Evolutionary conservation across 2,113 vertebrate genomes (phyloP).

Genomic region (Hemibagrus wyckioides): DNA sequence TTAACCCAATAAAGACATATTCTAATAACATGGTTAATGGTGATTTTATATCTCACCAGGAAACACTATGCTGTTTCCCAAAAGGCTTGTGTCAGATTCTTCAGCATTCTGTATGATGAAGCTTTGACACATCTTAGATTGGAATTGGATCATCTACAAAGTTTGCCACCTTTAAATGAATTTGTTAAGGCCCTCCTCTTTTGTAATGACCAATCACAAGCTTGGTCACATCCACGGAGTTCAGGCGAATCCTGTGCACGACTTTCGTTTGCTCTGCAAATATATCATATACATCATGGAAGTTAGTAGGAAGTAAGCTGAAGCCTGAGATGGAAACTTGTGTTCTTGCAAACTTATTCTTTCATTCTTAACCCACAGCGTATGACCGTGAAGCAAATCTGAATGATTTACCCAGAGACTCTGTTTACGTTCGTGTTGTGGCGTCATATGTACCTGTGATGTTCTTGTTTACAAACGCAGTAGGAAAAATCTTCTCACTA

Average conservation of each 20-base stretch:
- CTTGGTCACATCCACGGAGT: neutral
- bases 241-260: neutral
- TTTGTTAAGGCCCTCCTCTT: neutral
- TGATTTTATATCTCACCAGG: neutral
- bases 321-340: neutral
- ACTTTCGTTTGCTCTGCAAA: neutral
- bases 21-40: neutral
- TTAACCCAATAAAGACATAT: neutral
- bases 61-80: neutral
- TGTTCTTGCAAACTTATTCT: neutral
- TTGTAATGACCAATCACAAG: neutral
- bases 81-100: neutral
- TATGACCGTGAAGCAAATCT: neutral
- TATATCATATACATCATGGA: neutral
- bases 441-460: slow-evolving; percentile 10
- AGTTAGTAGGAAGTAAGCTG: neutral
- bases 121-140: neutral
- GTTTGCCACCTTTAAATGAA: neutral
- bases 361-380: neutral
- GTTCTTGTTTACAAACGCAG: neutral
- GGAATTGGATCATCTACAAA: neutral
- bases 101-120: neutral
- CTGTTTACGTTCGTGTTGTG: neutral
- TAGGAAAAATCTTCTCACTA: slow-evolving; percentile 5
- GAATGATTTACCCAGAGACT: neutral